These are phyloP conservation scores for Prinia subflava DNA, from an alignment of 2,113 vertebrate genomes.

Conservation along the genomic window DNA sequence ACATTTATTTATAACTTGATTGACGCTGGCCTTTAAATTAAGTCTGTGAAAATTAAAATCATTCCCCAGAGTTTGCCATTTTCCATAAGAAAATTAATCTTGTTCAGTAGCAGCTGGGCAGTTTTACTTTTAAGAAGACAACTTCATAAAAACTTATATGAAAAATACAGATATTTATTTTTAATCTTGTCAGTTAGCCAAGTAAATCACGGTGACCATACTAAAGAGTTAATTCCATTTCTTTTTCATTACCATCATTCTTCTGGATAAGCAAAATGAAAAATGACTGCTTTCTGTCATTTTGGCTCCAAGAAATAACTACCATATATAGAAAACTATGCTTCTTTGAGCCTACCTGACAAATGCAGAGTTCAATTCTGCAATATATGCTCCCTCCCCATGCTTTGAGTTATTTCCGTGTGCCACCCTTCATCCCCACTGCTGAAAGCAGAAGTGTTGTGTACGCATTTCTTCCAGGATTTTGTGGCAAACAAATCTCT, in stretches of 20 bases:
- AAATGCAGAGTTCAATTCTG: background rate
- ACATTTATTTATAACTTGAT: background rate
- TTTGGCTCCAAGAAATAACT: slow-evolving; percentile 56
- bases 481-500: background rate
- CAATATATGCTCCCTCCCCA: background rate
- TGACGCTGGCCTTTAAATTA: background rate
- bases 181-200: slow-evolving; percentile 48
- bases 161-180: background rate
- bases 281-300: slow-evolving; percentile 48
- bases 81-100: background rate
- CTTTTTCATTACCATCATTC: slow-evolving; percentile 62
- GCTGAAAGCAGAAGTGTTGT: background rate
- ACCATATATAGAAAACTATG: slow-evolving; percentile 10
- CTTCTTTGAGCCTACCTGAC: background rate
- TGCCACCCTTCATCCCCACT: background rate
- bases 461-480: background rate
- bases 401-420: background rate
- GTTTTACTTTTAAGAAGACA: background rate
- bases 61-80: background rate
- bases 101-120: background rate
- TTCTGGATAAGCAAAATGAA: slow-evolving; percentile 64
- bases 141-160: background rate
- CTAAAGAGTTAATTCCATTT: slow-evolving; percentile 61
- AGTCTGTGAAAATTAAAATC: background rate
- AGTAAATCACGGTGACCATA: slow-evolving; percentile 54